phyloP scores from a whole-genome alignment of 2,888 invertebrate species.

The Hanleya hanleyi region DNA sequence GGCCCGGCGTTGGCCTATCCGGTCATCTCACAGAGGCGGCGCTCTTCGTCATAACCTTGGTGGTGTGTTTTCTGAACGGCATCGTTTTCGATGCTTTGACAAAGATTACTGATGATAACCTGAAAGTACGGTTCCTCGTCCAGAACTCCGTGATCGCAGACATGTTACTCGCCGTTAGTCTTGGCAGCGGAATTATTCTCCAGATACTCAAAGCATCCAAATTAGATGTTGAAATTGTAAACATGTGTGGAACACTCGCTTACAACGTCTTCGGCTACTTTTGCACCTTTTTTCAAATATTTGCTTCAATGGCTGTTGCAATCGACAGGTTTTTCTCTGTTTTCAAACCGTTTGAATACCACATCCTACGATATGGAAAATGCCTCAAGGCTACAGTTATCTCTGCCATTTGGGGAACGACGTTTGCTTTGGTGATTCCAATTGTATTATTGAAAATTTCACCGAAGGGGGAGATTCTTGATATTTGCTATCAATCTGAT shows the following conservation, averaged over 20 bases:
- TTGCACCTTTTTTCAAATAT: not conserved
- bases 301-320: not conserved
- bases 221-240: too few species aligned
- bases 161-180: not conserved
- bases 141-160: not conserved
- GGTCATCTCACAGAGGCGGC: too few species aligned
- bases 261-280: not conserved
- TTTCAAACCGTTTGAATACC: not conserved
- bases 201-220: not conserved
- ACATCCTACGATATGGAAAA: not conserved
- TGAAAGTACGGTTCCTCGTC: not conserved
- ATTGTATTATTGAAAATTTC: not conserved
- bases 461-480: not conserved
- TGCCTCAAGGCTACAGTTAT: not conserved
- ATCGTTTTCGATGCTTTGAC: not conserved
- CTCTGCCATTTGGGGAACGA: not conserved
- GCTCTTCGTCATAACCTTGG: too few species aligned
- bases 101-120: not conserved
- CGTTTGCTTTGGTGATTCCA: not conserved
- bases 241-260: not conserved
- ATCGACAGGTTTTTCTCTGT: not conserved
- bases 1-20: too few species aligned
- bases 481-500: not conserved
- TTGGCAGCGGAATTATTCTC: not conserved
- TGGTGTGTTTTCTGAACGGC: not conserved